Conservation (phyloP, 2,797 vertebrate genomes). For the Cephalopachus bancanus region DNA sequence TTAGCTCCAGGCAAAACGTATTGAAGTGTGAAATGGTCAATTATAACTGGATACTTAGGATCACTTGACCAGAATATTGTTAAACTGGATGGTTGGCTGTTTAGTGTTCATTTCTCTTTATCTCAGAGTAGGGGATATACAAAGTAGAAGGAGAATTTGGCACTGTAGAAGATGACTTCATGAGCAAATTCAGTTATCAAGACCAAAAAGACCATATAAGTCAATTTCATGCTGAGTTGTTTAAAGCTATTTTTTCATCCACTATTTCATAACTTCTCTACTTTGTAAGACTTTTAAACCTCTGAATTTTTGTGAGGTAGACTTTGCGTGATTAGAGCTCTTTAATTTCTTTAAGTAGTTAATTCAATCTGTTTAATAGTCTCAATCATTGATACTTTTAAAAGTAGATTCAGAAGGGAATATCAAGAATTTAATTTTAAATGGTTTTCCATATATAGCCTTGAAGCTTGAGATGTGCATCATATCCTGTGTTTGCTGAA, state of each 20-base stretch:
- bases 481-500: neutral
- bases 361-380: conserved; percentile 51
- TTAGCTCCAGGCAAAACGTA: conserved; percentile 10
- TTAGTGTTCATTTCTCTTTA: conserved; percentile 18
- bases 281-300: conserved; percentile 32
- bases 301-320: conserved; percentile 8
- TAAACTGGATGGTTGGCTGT: neutral
- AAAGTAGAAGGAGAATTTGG: neutral
- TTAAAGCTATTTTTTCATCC: conserved; percentile 57
- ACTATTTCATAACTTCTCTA: neutral
- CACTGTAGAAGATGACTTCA: neutral
- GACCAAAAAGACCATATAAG: conserved; percentile 30
- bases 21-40: conserved; percentile 51
- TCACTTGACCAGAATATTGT: neutral
- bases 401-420: neutral
- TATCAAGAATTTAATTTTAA: neutral
- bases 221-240: conserved; percentile 60
- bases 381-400: neutral
- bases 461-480: neutral
- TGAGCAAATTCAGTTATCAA: conserved; percentile 32
- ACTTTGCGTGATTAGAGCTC: neutral
- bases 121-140: neutral
- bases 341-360: neutral
- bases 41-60: conserved; percentile 65
- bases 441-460: neutral